These are phyloP conservation scores for Brienomyrus brachyistius DNA, from an alignment of 2,113 vertebrate species.

Conservation along the genomic window DNA sequence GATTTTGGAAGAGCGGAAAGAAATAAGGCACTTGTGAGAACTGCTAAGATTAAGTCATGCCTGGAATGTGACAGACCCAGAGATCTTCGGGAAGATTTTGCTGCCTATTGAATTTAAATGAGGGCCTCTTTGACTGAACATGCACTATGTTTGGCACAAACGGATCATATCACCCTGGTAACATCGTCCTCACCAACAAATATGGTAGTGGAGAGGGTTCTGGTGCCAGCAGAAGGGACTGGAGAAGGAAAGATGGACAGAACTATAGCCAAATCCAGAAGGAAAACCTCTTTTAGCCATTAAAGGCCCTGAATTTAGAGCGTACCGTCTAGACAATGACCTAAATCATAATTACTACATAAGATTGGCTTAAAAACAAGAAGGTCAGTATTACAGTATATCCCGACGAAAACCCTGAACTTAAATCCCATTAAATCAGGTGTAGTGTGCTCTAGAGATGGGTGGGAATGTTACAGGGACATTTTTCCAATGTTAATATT, in stretches of 20 bases:
- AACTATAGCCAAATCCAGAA: not conserved
- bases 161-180: not conserved
- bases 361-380: not conserved
- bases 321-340: not conserved
- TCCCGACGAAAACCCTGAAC: not conserved
- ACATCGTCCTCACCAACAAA: not conserved
- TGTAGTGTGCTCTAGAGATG: not conserved
- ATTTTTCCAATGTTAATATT: no score
- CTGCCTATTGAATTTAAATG: not conserved
- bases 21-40: not conserved
- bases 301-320: not conserved
- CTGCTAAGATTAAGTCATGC: not conserved
- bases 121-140: not conserved
- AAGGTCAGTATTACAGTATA: not conserved
- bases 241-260: not conserved
- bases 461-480: no score
- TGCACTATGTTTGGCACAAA: not conserved
- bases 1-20: not conserved
- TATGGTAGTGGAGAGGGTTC: not conserved
- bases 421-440: not conserved
- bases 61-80: not conserved
- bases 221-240: not conserved
- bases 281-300: not conserved
- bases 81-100: not conserved
- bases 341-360: not conserved